phyloP scores from a whole-genome alignment of 2,113 vertebrate species.

The Eulacestoma nigropectus region DNA sequence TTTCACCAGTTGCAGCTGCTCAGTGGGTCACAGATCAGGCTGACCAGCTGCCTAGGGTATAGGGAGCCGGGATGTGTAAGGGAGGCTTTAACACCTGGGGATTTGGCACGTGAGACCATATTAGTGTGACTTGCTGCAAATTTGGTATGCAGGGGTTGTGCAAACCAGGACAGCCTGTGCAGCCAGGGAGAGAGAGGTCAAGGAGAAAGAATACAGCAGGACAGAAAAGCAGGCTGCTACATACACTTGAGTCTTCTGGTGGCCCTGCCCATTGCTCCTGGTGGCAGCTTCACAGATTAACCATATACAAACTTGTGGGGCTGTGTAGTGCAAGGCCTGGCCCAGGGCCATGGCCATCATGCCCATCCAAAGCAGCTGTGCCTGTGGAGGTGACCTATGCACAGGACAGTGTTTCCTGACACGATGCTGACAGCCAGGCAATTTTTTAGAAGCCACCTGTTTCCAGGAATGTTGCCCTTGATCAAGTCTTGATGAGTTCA shows the following conservation, averaged over 20 bases:
- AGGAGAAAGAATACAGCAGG: neutral
- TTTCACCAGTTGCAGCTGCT: neutral
- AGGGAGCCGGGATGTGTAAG: neutral
- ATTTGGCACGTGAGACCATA: neutral
- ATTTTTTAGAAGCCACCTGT: neutral
- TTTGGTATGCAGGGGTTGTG: neutral
- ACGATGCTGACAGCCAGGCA: neutral
- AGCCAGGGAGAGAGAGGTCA: neutral
- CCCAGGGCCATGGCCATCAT: neutral
- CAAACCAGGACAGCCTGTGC: neutral
- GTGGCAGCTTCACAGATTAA: neutral
- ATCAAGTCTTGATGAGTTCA: neutral
- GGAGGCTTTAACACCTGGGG: neutral
- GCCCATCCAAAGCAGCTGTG: neutral
- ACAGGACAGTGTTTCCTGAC: neutral
- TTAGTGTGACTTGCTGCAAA: neutral
- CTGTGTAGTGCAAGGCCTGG: rapidly evolving
- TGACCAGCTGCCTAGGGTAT: neutral
- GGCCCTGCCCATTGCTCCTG: neutral
- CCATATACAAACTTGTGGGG: no score
- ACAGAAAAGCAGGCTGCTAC: neutral
- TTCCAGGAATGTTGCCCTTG: neutral
- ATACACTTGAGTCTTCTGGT: neutral
- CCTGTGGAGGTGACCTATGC: neutral
- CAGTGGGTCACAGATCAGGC: neutral